Base-by-base conservation (phyloP, 1,140 invertebrate species). In the Drosophila sechellia region DNA sequence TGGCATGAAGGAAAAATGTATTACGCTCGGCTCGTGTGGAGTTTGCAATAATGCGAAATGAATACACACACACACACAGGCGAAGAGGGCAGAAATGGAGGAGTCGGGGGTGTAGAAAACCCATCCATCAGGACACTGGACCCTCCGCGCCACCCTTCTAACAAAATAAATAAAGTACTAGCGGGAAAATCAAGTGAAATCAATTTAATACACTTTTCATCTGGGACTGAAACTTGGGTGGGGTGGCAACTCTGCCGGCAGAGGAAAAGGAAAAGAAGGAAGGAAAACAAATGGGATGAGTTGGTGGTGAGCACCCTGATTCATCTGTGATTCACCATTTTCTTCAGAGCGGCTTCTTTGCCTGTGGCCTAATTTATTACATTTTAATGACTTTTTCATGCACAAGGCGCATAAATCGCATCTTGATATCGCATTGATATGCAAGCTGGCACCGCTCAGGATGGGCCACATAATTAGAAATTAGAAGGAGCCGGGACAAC, bases 11-110 rank as follows among this genome's bases (percentile, higher is more conserved):
- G 15, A 25, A 48, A 79, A 79, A 83, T 68, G 63, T 85, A 75
- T 68, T 81, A 64, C 22, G 58, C 73, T 35, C 53, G 20, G n/a
- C 76, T 86, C 35, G 75, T 87, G 80, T 79, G 74, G 83, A 86
- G 83, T 87, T 89, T 84, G 79, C 79, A 87, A 89, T 89, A 81
- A 86, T 85, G 81, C 65, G 75, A 87, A 86, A 81, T 86, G 81
- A 86, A 87, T 86, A 86, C 60, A 60, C 58, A 61, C 53, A 56
- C 49, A 37, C 25, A 17, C 12, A 5, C 10, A 25, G 4, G 2
- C 17, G 4, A 13, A 37, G n/a, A 11, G 5, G 1, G 5, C 12
- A 25, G 22, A n/a, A 12, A 15, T n/a, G n/a, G n/a, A 10, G 10
- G 40, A 17, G n/a, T n/a, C 5, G 20, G 13, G n/a, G n/a, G 2